Conservation (phyloP, 2,113 vertebrate species). For the Heteronetta atricapilla region DNA sequence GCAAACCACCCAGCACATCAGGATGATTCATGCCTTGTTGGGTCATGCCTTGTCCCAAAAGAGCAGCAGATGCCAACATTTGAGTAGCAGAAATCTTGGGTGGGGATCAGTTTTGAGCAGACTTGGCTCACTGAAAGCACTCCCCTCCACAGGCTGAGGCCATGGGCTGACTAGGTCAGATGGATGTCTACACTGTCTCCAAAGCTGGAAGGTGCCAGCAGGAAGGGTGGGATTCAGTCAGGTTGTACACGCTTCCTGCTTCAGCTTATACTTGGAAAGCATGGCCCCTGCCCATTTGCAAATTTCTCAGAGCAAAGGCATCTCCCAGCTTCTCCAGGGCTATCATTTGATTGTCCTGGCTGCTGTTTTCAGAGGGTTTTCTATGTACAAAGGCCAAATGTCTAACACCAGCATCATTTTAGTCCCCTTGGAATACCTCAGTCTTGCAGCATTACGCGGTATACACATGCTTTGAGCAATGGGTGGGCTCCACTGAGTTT, state of each 20-base stretch:
- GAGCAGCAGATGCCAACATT: background rate
- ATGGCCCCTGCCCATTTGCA: background rate
- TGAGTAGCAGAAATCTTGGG: background rate
- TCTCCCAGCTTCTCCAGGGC: background rate
- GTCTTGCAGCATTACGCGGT: rapidly evolving
- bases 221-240: slow-evolving; percentile 30
- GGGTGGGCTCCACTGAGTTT: background rate
- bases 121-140: background rate
- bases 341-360: background rate
- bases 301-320: background rate
- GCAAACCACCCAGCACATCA: rapidly evolving
- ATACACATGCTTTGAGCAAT: background rate
- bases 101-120: background rate
- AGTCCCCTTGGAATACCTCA: background rate
- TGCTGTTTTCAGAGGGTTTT: background rate
- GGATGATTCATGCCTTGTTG: background rate
- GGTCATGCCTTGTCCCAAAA: background rate
- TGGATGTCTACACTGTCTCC: background rate
- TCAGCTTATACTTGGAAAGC: background rate
- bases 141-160: background rate
- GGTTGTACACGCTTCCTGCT: background rate
- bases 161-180: background rate
- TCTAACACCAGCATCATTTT: background rate
- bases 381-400: background rate
- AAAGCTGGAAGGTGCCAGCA: slow-evolving; percentile 35